Evolutionary conservation across 2,888 invertebrate species (phyloP).

Genomic region (Sericinus montela): DNA sequence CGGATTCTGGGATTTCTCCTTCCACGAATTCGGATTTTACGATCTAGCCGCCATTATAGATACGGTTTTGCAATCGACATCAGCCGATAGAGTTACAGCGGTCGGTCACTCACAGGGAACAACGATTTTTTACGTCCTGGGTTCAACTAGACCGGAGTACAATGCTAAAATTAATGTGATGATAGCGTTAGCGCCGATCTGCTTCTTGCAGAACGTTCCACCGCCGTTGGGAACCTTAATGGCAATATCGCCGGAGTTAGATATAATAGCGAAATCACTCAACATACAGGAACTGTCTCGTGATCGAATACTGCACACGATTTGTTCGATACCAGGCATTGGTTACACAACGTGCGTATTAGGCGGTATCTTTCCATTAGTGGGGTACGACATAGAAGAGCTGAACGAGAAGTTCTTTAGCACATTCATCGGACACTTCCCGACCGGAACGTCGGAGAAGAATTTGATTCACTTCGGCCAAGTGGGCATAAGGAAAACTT

Average conservation of each 20-base stretch:
- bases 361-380: conserved; percentile 13
- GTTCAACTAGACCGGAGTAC: conserved; percentile 69
- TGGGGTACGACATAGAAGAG: conserved; percentile 25
- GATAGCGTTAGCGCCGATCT: conserved; percentile 76
- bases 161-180: conserved; percentile 72
- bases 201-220: conserved; percentile 52
- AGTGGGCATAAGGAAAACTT: conserved; percentile 24
- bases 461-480: conserved; percentile 35
- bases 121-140: conserved; percentile 71
- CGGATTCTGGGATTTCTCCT: conserved; percentile 74
- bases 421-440: conserved; percentile 28
- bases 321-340: conserved; percentile 19
- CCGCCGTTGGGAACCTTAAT: conserved; percentile 33
- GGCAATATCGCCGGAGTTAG: conserved; percentile 18
- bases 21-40: conserved; percentile 82
- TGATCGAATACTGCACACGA: background rate
- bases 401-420: conserved; percentile 28
- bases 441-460: conserved; percentile 32
- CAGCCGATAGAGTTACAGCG: conserved; percentile 73
- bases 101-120: conserved; percentile 84
- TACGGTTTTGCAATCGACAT: conserved; percentile 49
- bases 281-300: background rate
- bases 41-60: conserved; percentile 82
- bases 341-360: conserved; percentile 20
- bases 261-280: background rate